phyloP scores from a whole-genome alignment of 1,140 invertebrate genomes.

The Acromyrmex heyeri region DNA sequence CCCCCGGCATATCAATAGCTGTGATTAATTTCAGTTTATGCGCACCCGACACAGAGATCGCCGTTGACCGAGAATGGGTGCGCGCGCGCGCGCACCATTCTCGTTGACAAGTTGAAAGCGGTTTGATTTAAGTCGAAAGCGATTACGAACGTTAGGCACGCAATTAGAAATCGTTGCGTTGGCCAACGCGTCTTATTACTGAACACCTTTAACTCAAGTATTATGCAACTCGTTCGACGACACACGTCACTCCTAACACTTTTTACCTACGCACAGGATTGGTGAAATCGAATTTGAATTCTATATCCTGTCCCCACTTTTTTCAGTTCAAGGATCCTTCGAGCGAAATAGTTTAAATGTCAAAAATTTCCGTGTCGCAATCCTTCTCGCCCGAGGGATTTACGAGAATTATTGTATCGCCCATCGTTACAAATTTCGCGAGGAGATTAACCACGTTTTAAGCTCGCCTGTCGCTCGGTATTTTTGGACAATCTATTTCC shows the following conservation, averaged over 20 bases:
- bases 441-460: background rate
- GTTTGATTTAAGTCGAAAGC: constrained; percentile 52
- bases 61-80: background rate
- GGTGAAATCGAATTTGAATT: constrained; percentile 40
- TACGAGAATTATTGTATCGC: background rate
- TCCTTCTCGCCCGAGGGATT: background rate
- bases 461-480: constrained; percentile 29
- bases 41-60: background rate
- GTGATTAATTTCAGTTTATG: constrained; percentile 7
- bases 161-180: constrained; percentile 62
- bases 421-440: constrained; percentile 49
- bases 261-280: background rate
- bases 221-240: constrained; percentile 38
- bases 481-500: constrained; percentile 69
- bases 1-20: background rate
- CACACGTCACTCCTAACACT: background rate
- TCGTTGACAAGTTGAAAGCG: constrained; percentile 42
- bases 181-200: constrained; percentile 52
- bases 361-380: background rate
- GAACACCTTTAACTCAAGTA: constrained; percentile 43
- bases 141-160: constrained; percentile 58
- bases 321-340: background rate
- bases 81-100: constrained; percentile 1
- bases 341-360: background rate
- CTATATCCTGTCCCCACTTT: too few relatives aligned